A percentile compares a stretch with the other conserved stretches of the same genome.
Conservation (phyloP, 1,140 invertebrate species). For the Probaryconus sp. region DNA sequence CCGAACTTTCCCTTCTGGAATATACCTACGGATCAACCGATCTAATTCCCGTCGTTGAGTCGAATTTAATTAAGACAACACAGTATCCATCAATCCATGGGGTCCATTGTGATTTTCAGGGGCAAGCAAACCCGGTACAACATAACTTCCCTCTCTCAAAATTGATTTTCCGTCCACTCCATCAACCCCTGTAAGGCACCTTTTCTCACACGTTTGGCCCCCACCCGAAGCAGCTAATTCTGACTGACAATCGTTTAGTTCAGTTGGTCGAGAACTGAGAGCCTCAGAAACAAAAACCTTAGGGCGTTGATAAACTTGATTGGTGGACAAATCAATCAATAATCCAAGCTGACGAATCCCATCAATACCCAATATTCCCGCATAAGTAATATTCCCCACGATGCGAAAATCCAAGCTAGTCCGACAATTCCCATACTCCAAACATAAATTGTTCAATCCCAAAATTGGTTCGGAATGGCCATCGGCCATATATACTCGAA, state of each 20-base stretch:
- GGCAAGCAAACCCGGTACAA: not conserved
- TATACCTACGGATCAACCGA: not conserved
- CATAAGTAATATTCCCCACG: constrained; percentile 1
- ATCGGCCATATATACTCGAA: constrained; percentile 9
- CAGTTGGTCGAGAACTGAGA: too few relatives aligned
- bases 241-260: too few relatives aligned
- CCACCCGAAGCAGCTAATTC: too few relatives aligned
- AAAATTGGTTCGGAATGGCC: constrained; percentile 8
- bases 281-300: too few relatives aligned
- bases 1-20: not conserved
- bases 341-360: not conserved
- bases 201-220: too few relatives aligned
- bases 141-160: not conserved
- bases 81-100: too few relatives aligned
- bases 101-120: too few relatives aligned
- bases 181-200: too few relatives aligned
- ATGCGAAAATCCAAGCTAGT: not conserved
- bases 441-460: not conserved
- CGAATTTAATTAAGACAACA: not conserved
- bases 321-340: not conserved
- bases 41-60: not conserved
- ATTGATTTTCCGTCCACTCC: too few relatives aligned
- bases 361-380: constrained; percentile 12
- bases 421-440: too few relatives aligned
- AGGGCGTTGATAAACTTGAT: too few relatives aligned